phyloP scores from a whole-genome alignment of 1,140 invertebrate genomes.

The Colletes gigas region DNA sequence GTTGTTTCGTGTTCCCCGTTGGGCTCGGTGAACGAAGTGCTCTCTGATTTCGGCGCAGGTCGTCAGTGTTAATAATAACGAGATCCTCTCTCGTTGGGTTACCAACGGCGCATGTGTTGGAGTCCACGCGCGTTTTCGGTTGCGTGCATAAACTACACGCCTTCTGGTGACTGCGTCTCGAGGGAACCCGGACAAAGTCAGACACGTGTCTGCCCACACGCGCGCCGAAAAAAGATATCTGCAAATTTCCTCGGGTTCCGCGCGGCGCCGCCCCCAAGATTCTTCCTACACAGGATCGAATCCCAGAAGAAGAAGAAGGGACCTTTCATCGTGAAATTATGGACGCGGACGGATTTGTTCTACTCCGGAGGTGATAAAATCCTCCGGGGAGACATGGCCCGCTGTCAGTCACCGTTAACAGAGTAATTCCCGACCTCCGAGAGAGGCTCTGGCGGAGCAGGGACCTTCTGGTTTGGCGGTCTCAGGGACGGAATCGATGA shows the following conservation, averaged over 20 bases:
- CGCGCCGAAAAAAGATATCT: slow-evolving; percentile 40
- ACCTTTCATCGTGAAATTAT: slow-evolving; percentile 13
- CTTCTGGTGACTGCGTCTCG: neutral
- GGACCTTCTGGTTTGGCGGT: slow-evolving; percentile 15
- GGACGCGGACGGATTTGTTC: neutral
- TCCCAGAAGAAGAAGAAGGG: neutral
- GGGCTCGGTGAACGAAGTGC: neutral
- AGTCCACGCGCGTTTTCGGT: slow-evolving; percentile 1
- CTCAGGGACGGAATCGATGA: slow-evolving; percentile 41
- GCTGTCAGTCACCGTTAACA: neutral
- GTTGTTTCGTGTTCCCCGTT: no score
- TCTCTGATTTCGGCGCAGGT: neutral
- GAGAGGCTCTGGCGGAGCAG: no score
- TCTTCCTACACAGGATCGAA: slow-evolving; percentile 11
- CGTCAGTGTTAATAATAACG: slow-evolving; percentile 2
- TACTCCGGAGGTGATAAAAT: neutral
- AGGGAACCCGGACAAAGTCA: slow-evolving; percentile 12
- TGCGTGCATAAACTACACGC: slow-evolving; percentile 2
- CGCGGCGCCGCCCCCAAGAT: slow-evolving; percentile 2
- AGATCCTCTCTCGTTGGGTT: neutral
- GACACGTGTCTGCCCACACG: slow-evolving; percentile 59
- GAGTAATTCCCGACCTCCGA: slow-evolving; percentile 7
- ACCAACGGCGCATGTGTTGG: neutral
- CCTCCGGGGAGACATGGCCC: slow-evolving; percentile 21
- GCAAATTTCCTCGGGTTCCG: slow-evolving; percentile 34